Base-by-base conservation (phyloP, 2,797 vertebrate species). In the Pseudochirops corinnae region DNA sequence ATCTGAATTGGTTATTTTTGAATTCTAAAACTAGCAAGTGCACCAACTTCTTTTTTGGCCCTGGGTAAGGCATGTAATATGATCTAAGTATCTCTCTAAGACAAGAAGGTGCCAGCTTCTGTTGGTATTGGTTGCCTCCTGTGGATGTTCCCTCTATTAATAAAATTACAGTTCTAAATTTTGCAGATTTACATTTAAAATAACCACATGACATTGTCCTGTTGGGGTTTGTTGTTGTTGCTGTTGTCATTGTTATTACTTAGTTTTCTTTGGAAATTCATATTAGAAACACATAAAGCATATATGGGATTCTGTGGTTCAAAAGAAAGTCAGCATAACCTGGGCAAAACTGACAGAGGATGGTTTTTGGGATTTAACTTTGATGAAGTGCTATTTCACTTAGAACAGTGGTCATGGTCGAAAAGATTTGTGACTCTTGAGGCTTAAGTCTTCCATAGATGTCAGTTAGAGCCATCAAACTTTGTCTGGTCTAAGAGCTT, bases 1-100 rank as follows among this genome's bases (percentile, higher is more conserved):
- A 93, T 95, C 94, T 57, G 90, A 95, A 74, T 56, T 74, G 92
- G 95, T 93, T 92, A 96, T 96, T 97, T 92, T 67, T 95, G 94
- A 94, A 91, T 98, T 92, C 90, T 97, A 95, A 94, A 92, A 93
- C 62, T 95, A 92, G 92, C 92, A 56, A n/a, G 11, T 74, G 91
- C 90, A 56, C 31, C 94, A 96, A 62, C 91, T 94, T 95, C 57
- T 91, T 93, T 93, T 93, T 92, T 97, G 94, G 95, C 92, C 94
- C 95, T 95, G 91, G 91, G 58, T 94, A 96, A 95, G 96, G 95
- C 96, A 95, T 12, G 10, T 55, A 55, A 55, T 58, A 95, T 29
- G 56, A 55, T 0, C 0, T n/a, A 67, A n/a, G 4, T 33, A 67
- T 67, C 62, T 60, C 29, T 67, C 62, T 67, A n/a, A n/a, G 29